A percentile compares a stretch with the other conserved stretches of the same genome.
phyloP scores from a whole-genome alignment of 2,888 invertebrate genomes.

The Melanostoma mellinum region DNA sequence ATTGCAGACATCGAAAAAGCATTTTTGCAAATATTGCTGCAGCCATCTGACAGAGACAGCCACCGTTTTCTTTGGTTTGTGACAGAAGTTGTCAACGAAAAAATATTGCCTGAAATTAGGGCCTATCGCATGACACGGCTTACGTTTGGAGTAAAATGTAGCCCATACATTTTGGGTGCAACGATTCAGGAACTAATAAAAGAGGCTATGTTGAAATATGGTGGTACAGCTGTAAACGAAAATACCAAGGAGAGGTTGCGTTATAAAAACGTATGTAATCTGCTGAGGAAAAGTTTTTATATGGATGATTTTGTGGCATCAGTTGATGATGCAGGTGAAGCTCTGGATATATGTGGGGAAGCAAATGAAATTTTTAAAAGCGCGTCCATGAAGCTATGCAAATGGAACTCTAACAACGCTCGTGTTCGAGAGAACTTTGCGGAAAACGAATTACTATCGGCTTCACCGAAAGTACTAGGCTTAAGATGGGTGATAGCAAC shows the following conservation, averaged over 20 bases:
- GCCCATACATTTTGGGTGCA: slow-evolving; percentile 30
- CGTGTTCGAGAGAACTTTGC: slow-evolving; percentile 7
- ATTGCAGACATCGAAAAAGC: slow-evolving; percentile 44
- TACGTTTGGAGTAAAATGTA: slow-evolving; percentile 37
- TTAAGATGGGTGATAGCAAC: slow-evolving; percentile 30
- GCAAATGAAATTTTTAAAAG: slow-evolving; percentile 13
- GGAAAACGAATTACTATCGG: neutral
- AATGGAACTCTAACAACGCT: slow-evolving; percentile 33
- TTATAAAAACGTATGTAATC: neutral
- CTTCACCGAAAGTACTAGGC: slow-evolving; percentile 25
- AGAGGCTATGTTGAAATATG: slow-evolving; percentile 3
- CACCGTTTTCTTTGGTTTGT: slow-evolving; percentile 71
- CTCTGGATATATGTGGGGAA: neutral
- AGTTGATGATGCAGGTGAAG: neutral
- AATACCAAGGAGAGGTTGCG: neutral
- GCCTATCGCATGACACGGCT: slow-evolving; percentile 50
- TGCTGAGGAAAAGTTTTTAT: slow-evolving; percentile 3
- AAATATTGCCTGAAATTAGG: slow-evolving; percentile 25
- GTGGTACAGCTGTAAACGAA: neutral
- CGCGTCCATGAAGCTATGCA: slow-evolving; percentile 33
- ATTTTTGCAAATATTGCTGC: slow-evolving; percentile 64
- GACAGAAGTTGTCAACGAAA: slow-evolving; percentile 18
- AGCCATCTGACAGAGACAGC: slow-evolving; percentile 64
- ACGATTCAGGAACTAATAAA: slow-evolving; percentile 31
- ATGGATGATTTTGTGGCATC: slow-evolving; percentile 25